Conservation (phyloP, 2,113 vertebrate genomes). For the Aegotheles bennettii region DNA sequence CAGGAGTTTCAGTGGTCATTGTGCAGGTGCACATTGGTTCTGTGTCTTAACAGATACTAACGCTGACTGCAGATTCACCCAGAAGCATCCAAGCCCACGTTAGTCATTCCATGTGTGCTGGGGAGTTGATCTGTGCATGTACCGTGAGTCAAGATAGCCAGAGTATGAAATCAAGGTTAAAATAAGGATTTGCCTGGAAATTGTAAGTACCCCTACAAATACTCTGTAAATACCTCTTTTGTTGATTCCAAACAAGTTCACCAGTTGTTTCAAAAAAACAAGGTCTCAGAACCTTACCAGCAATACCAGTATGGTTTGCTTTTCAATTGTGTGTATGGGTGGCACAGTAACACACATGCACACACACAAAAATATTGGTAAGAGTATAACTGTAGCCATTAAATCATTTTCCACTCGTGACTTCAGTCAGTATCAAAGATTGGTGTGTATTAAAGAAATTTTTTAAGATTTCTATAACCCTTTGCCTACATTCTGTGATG, state of each 20-base stretch:
- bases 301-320: neutral
- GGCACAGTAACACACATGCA: neutral
- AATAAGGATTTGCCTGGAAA: neutral
- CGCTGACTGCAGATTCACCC: neutral
- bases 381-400: neutral
- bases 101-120: fast-evolving
- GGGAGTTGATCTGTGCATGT: neutral
- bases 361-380: neutral
- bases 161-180: neutral
- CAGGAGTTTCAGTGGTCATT: neutral
- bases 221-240: neutral
- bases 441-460: neutral
- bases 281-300: neutral
- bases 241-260: too few species aligned
- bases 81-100: fast-evolving
- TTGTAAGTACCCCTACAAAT: neutral
- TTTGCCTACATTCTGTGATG: neutral
- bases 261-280: neutral
- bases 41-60: neutral
- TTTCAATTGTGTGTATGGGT: neutral
- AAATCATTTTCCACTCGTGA: neutral
- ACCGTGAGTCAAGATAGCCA: neutral
- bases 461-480: neutral
- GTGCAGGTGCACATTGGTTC: neutral
- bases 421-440: neutral